Percentiles rank a stretch among this genome's conserved stretches.
These are phyloP conservation scores for Drosophila aldrichi DNA, from an alignment of 2,888 invertebrate genomes.

Conservation along the genomic window DNA sequence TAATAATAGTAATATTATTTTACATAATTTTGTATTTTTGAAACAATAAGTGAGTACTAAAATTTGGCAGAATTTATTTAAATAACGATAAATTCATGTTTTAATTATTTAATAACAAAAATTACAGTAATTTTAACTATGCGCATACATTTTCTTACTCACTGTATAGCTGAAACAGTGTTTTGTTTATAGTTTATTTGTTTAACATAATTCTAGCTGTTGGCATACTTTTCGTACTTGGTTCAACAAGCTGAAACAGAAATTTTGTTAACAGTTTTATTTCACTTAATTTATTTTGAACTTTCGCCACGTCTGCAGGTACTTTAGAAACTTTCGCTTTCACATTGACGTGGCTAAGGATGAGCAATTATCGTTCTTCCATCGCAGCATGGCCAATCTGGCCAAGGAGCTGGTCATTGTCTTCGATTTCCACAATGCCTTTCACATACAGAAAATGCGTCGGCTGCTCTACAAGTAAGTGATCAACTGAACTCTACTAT, in stretches of 20 bases:
- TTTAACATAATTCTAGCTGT: not conserved
- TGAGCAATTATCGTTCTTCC: constrained; percentile 84
- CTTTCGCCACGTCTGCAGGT: constrained; percentile 71
- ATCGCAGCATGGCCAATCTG: constrained; percentile 81
- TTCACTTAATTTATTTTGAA: constrained; percentile 14
- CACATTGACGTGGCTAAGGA: constrained; percentile 83
- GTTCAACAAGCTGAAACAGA: constrained; percentile 22
- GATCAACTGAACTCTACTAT: not conserved
- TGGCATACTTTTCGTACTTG: constrained; percentile 15
- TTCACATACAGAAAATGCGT: constrained; percentile 84
- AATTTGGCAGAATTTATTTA: no score
- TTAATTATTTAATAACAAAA: no score
- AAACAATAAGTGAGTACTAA: no score
- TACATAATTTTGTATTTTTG: no score
- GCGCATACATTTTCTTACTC: not conserved
- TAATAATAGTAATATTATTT: no score
- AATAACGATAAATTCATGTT: no score
- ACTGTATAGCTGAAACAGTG: not conserved
- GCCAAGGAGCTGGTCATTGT: constrained; percentile 83
- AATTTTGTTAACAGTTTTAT: constrained; percentile 27
- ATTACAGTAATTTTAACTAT: not conserved
- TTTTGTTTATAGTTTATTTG: not conserved
- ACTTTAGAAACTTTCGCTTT: constrained; percentile 84
- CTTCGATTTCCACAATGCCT: constrained; percentile 83
- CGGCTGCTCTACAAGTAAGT: constrained; percentile 83